Percentiles rank a stretch among this genome's conserved stretches.
Evolutionary conservation across 2,888 invertebrate genomes (phyloP).

Genomic region (Hedychridium roseum): DNA sequence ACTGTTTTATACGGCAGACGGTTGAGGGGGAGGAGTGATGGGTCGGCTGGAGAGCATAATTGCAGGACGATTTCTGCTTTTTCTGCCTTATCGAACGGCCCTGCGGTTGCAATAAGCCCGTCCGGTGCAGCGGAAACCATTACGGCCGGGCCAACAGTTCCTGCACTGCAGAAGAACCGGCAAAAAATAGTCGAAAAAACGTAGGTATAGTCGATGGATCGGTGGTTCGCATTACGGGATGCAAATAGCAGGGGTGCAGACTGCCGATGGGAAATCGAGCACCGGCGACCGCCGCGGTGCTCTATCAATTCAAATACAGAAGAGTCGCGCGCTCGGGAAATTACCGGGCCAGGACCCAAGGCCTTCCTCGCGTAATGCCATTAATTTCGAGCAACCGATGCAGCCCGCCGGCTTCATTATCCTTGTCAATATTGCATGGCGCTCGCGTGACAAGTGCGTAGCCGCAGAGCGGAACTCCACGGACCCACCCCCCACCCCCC

Average conservation of each 20-base stretch:
- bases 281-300: slow-evolving; percentile 26
- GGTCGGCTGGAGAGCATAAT: no score
- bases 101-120: no score
- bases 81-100: no score
- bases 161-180: no score
- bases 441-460: slow-evolving; percentile 60
- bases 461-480: slow-evolving; percentile 39
- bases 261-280: slow-evolving; percentile 32
- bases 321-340: slow-evolving; percentile 37
- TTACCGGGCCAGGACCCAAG: slow-evolving; percentile 38
- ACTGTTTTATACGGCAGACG: no score
- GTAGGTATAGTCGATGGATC: no score
- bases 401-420: slow-evolving; percentile 47
- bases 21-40: no score
- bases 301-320: slow-evolving; percentile 34
- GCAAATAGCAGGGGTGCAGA: slow-evolving; percentile 8
- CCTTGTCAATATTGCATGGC: slow-evolving; percentile 54
- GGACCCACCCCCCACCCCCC: slow-evolving; percentile 17
- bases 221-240: no score
- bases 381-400: slow-evolving; percentile 48
- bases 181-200: no score
- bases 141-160: no score
- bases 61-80: no score
- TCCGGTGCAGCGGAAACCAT: no score
- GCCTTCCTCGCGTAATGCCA: slow-evolving; percentile 44